Conservation (phyloP, 2,113 vertebrate species). For the Macquaria australasica region DNA sequence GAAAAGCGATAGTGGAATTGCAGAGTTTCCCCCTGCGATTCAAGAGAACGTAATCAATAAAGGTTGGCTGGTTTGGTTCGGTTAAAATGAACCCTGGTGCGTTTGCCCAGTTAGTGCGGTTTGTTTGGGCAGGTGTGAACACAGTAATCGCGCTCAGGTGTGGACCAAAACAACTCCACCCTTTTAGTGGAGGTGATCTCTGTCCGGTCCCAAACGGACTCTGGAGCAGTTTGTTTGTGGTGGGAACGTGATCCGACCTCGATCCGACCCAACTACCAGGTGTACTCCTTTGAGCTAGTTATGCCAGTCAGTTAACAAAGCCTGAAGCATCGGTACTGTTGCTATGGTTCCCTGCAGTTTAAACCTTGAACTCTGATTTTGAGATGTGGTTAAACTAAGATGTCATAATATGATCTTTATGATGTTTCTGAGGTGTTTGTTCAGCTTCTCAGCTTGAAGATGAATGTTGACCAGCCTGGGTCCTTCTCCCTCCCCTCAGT, state of each 20-base stretch:
- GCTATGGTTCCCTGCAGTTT: background rate
- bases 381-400: background rate
- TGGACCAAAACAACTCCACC: too few species aligned
- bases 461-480: background rate
- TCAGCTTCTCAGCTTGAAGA: background rate
- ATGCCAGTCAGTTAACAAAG: background rate
- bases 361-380: background rate
- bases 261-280: too few species aligned
- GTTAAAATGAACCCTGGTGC: too few species aligned
- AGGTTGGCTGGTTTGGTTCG: too few species aligned
- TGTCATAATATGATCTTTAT: background rate
- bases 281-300: too few species aligned
- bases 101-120: too few species aligned
- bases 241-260: too few species aligned
- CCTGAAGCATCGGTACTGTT: background rate
- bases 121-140: too few species aligned
- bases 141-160: too few species aligned
- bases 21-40: background rate
- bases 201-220: too few species aligned
- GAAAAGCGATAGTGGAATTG: background rate
- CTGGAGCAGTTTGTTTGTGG: too few species aligned
- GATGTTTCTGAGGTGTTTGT: background rate
- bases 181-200: too few species aligned
- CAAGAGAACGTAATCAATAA: background rate
- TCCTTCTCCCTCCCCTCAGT: constrained; percentile 80